phyloP scores from a whole-genome alignment of 2,888 invertebrate species.

The Chromoteleia sp. region DNA sequence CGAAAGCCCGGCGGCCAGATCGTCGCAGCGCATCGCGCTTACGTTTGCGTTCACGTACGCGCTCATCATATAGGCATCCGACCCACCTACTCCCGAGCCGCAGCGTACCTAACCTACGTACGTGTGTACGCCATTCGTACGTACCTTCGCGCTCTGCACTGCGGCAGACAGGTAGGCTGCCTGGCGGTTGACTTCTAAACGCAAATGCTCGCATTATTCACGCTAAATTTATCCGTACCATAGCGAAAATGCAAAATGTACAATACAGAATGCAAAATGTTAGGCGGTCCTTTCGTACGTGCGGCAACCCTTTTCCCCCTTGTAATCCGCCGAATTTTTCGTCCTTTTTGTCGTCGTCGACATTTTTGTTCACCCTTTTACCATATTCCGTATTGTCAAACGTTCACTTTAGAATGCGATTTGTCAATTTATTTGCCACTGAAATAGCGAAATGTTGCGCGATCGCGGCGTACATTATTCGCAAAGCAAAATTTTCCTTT shows the following conservation, averaged over 20 bases:
- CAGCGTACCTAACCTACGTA: slow-evolving; percentile 65
- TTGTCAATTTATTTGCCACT: slow-evolving; percentile 34
- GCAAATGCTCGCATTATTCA: slow-evolving; percentile 80
- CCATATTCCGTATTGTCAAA: slow-evolving; percentile 45
- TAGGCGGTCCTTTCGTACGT: slow-evolving; percentile 61
- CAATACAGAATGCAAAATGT: slow-evolving; percentile 77
- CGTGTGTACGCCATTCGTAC: slow-evolving; percentile 25
- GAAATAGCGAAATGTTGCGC: neutral
- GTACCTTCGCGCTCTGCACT: slow-evolving; percentile 67
- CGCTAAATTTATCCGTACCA: slow-evolving; percentile 79
- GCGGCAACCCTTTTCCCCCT: slow-evolving; percentile 74
- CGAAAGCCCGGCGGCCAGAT: slow-evolving; percentile 46
- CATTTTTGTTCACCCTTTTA: slow-evolving; percentile 26
- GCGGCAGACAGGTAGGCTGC: slow-evolving; percentile 69
- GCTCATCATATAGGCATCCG: slow-evolving; percentile 51
- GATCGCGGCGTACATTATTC: neutral
- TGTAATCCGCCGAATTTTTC: slow-evolving; percentile 81
- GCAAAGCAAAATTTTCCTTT: slow-evolving; percentile 21
- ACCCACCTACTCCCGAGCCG: slow-evolving; percentile 54
- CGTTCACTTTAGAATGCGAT: slow-evolving; percentile 41
- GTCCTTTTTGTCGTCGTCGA: slow-evolving; percentile 76
- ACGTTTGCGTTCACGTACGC: slow-evolving; percentile 66
- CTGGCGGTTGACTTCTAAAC: slow-evolving; percentile 66
- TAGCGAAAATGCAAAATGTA: slow-evolving; percentile 78
- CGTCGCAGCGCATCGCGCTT: slow-evolving; percentile 53